A percentile compares a stretch with the other conserved stretches of the same genome.
phyloP scores from a whole-genome alignment of 2,888 invertebrate genomes.

The Ormyrus labotus region DNA sequence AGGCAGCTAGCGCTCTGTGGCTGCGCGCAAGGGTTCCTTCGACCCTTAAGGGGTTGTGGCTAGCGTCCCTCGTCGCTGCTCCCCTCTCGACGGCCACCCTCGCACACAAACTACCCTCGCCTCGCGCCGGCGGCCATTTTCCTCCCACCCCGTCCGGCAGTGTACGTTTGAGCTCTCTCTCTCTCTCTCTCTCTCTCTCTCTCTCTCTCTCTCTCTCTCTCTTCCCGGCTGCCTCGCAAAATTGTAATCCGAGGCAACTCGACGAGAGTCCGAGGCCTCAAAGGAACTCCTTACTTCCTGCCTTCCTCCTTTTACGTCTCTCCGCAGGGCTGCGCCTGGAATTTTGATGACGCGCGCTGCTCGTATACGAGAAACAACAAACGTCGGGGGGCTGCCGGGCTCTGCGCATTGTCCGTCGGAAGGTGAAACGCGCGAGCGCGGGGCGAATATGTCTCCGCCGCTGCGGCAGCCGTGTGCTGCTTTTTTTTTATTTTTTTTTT shows the following conservation, averaged over 20 bases:
- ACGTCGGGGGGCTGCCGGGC: too few relatives aligned
- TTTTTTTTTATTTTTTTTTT: too few relatives aligned
- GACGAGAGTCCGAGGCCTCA: conserved; percentile 61
- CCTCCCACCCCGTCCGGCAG: conserved; percentile 67
- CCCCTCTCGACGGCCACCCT: conserved; percentile 67
- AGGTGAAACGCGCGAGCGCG: too few relatives aligned
- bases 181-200: conserved; percentile 15
- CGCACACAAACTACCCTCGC: conserved; percentile 70
- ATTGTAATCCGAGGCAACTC: conserved; percentile 72
- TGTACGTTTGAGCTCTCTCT: conserved; percentile 34
- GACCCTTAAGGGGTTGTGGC: conserved; percentile 76
- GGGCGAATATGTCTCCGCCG: too few relatives aligned
- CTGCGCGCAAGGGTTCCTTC: conserved; percentile 72
- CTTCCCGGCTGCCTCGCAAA: conserved; percentile 56
- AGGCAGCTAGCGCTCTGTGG: neutral
- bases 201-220: conserved; percentile 47
- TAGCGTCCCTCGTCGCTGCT: conserved; percentile 69
- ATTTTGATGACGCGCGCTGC: conserved; percentile 43
- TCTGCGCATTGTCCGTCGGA: too few relatives aligned
- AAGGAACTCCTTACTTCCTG: conserved; percentile 61
- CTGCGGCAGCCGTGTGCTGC: too few relatives aligned
- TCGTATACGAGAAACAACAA: too few relatives aligned
- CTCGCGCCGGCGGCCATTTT: conserved; percentile 74
- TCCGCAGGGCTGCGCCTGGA: conserved; percentile 33
- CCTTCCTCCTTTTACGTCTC: conserved; percentile 43